Percentiles rank a stretch among this genome's conserved stretches.
Conservation (phyloP, 2,888 invertebrate genomes). For the Cactoblastis cactorum region DNA sequence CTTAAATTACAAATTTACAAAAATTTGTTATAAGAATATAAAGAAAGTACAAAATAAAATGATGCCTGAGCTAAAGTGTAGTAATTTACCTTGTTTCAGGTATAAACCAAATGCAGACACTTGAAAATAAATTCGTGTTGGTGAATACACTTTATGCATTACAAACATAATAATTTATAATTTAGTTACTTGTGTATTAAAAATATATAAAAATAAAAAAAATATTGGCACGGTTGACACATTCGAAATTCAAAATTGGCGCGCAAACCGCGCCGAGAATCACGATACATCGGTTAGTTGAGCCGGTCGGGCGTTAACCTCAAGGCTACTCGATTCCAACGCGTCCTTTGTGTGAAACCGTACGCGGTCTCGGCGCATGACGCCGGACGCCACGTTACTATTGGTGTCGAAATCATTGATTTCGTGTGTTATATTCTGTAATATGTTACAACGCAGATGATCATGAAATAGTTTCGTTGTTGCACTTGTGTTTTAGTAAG, state of each 20-base stretch:
- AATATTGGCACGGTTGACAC: neutral
- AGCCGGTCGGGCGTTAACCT: slow-evolving; percentile 19
- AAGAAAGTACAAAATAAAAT: no score
- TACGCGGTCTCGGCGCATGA: slow-evolving; percentile 28
- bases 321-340: slow-evolving; percentile 10
- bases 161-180: no score
- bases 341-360: slow-evolving; percentile 18
- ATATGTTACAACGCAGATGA: neutral
- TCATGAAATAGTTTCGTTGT: neutral
- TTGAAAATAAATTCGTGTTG: no score
- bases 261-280: slow-evolving; percentile 15
- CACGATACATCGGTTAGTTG: slow-evolving; percentile 6
- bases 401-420: slow-evolving; percentile 11
- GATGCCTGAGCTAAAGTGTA: no score
- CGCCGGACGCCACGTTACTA: slow-evolving; percentile 18
- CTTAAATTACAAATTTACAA: no score
- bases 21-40: no score
- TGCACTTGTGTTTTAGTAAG: neutral
- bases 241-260: slow-evolving; percentile 17
- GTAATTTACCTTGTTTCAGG: no score
- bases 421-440: neutral
- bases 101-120: no score
- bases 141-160: no score
- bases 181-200: no score
- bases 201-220: neutral